Percentiles rank a stretch among this genome's conserved stretches.
These are phyloP conservation scores for Smutsia gigantea DNA, from an alignment of 2,797 vertebrate species.

Conservation along the genomic window DNA sequence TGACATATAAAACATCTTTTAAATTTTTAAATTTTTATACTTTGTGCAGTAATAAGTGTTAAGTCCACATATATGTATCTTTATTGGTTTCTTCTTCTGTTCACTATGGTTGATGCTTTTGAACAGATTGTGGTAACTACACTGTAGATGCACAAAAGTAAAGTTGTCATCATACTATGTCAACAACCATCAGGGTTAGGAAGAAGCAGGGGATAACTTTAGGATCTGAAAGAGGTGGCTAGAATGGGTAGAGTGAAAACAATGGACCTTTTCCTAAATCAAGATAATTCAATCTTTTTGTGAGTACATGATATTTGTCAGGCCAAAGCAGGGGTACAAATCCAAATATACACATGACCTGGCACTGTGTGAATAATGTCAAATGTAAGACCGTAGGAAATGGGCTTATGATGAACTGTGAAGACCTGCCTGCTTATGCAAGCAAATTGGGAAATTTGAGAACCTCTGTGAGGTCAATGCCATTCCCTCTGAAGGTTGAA, in stretches of 20 bases:
- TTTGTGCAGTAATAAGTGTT: neutral
- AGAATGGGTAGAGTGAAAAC: neutral
- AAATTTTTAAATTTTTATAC: constrained; percentile 40
- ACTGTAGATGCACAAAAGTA: neutral
- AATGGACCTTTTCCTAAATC: neutral
- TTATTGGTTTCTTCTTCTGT: constrained; percentile 12
- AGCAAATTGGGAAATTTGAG: constrained; percentile 2
- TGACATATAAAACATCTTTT: neutral
- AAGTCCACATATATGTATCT: neutral
- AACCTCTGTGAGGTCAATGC: neutral
- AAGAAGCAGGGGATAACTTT: neutral
- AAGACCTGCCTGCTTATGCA: neutral
- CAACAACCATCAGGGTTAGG: neutral
- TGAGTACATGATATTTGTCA: neutral
- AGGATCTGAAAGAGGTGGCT: neutral
- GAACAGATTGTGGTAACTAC: neutral
- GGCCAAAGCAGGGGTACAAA: neutral
- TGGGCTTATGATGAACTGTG: neutral
- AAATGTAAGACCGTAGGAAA: neutral
- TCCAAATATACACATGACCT: neutral
- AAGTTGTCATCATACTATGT: neutral
- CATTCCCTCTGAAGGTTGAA: neutral
- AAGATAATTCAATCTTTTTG: neutral
- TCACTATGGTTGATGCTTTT: neutral
- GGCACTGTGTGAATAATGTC: neutral